These are phyloP conservation scores for Haliclona indistincta DNA, from an alignment of 37 sponge, comb jelly and placozoan genomes.

Conservation along the genomic window DNA sequence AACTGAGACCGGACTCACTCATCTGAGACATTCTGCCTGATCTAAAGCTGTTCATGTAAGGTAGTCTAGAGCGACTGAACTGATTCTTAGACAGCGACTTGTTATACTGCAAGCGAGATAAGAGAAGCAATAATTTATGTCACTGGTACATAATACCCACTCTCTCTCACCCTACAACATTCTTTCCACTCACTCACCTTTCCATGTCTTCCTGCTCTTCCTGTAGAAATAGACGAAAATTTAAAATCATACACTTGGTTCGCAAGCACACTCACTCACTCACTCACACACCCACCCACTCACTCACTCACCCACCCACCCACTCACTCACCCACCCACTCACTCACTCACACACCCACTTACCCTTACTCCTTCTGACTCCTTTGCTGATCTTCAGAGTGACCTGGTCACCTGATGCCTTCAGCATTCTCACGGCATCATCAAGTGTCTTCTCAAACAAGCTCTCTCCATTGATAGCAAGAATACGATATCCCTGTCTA, in stretches of 20 bases:
- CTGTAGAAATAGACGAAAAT: background rate
- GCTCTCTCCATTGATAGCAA: constrained; percentile 79
- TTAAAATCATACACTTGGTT: background rate
- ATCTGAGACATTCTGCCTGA: too few species aligned
- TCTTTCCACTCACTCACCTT: background rate
- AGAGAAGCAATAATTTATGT: background rate
- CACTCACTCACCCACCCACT: too few species aligned
- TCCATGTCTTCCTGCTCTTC: too few species aligned
- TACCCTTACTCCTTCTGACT: constrained; percentile 42
- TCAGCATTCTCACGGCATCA: constrained; percentile 58
- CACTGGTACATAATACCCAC: background rate
- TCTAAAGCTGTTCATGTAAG: too few species aligned
- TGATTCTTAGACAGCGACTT: too few species aligned
- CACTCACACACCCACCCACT: too few species aligned
- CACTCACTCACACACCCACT: background rate
- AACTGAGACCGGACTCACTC: too few species aligned
- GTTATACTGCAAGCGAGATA: too few species aligned
- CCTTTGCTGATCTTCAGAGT: constrained; percentile 70
- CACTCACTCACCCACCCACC: too few species aligned
- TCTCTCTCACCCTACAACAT: background rate
- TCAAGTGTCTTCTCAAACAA: constrained; percentile 40
- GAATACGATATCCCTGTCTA: constrained; percentile 57
- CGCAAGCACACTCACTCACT: too few species aligned
- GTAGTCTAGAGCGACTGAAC: too few species aligned
- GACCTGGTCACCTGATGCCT: constrained; percentile 63